These are phyloP conservation scores for Sphaeramia orbicularis DNA, from an alignment of 2,797 vertebrate species.

Conservation along the genomic window DNA sequence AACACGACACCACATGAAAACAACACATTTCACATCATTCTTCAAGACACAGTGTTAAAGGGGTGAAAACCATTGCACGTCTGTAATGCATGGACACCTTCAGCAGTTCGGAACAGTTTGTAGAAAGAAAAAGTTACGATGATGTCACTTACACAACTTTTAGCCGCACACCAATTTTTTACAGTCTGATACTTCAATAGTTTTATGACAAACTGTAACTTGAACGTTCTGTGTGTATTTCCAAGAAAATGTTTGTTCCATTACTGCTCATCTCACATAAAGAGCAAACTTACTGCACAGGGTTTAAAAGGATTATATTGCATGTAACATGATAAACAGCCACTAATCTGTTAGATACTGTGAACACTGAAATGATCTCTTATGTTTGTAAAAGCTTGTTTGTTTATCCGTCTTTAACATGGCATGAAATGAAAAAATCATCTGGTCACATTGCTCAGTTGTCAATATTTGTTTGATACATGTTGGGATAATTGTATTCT, in stretches of 20 bases:
- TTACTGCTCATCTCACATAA: conserved; percentile 16
- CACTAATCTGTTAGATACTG: conserved; percentile 62
- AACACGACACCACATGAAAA: no score
- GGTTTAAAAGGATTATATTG: conserved; percentile 40
- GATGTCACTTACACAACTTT: no score
- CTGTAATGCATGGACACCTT: no score
- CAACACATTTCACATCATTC: no score
- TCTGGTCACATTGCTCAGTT: conserved; percentile 1
- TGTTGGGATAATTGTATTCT: conserved; percentile 9
- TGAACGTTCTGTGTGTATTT: no score
- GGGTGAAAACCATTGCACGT: no score
- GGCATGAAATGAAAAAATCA: conserved; percentile 14
- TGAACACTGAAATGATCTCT: conserved; percentile 41
- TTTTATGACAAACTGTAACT: no score
- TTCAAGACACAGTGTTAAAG: no score
- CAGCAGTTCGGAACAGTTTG: no score
- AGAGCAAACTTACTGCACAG: conserved; percentile 30
- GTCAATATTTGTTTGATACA: conserved; percentile 29
- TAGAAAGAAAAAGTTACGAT: no score
- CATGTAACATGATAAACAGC: conserved; percentile 67
- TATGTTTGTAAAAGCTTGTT: conserved; percentile 44
- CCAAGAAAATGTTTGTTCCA: not conserved
- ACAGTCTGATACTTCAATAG: no score
- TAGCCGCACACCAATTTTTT: no score
- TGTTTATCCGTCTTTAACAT: conserved; percentile 31